phyloP scores from a whole-genome alignment of 2,113 vertebrate genomes.

The Strix aluco region DNA sequence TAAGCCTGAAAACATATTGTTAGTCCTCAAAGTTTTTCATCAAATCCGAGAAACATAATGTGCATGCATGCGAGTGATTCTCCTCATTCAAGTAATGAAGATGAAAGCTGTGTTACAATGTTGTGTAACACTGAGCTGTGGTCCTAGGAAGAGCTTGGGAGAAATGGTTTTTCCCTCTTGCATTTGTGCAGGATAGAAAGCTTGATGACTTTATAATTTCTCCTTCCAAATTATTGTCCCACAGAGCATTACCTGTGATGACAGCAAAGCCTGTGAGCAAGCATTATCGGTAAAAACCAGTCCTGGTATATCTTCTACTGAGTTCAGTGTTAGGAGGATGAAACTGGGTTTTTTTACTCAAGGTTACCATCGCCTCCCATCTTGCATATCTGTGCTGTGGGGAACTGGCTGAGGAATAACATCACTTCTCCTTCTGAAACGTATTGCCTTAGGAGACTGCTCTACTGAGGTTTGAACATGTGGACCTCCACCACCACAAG shows the following conservation, averaged over 20 bases:
- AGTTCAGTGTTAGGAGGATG: background rate
- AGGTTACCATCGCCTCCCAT: background rate
- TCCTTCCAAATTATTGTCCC: background rate
- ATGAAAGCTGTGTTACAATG: background rate
- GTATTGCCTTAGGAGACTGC: background rate
- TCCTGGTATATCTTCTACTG: background rate
- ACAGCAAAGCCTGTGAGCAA: background rate
- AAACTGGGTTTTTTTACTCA: background rate
- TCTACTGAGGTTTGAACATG: background rate
- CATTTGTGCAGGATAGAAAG: background rate
- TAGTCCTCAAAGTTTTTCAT: slow-evolving; percentile 2
- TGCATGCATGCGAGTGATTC: accelerated
- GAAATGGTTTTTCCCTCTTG: background rate
- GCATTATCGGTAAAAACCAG: background rate
- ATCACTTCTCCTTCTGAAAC: background rate
- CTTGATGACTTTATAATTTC: background rate
- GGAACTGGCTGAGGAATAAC: background rate
- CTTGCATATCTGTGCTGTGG: background rate
- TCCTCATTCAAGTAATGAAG: background rate
- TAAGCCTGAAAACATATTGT: slow-evolving; percentile 8
- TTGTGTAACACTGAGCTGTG: background rate
- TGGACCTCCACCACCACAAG: background rate
- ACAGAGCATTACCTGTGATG: background rate
- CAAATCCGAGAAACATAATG: background rate
- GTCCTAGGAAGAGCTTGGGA: background rate